Evolutionary conservation across 1,140 invertebrate species (phyloP), one percentile per base, ranked within the genome.

Genomic region (Armadillidium nasatum): DNA sequence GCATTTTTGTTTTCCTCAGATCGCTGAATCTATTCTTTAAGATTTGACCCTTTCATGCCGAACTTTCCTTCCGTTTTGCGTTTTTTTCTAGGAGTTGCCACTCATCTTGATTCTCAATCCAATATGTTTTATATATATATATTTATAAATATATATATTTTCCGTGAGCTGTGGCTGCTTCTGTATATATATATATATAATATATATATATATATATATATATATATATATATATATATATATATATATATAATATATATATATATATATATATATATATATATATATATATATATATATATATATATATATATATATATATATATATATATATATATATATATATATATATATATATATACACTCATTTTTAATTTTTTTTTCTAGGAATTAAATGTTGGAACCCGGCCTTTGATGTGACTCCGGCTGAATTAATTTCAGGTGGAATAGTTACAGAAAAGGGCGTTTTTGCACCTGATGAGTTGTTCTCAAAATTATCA

Each of bases 351-450:
- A 50, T 50, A 50, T 50, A n/a, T n/a, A n/a, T n/a, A n/a, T n/a
- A n/a, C n/a, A n/a, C n/a, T n/a, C n/a, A n/a, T n/a, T n/a, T 23
- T 23, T 3, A 73, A 23, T 13, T 45, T 21, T 73, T n/a, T 50
- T 54, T 19, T 21, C 44, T 66, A 92, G 93, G 94, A 70, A 95
- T 98, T 76, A 87, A 89, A 70, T 97, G 94, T 83, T 99, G 96
- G 96, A 99, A 99, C 88, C 97, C 97, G 67, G 93, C 96, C 0
- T 99, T 99, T 87, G 97, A 99, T 87, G 91, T 99, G 2, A 99
- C 97, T n/a, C 96, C 97, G 21, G 93, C 93, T 6, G 85, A 89
- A 23, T 88, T 99, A 0, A 98, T 99, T 73, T 94, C 93, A 22
- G 87, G 87, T n/a, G 94, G 93, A 10, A 96, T 99, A 78, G 93